Evolutionary conservation across 2,797 vertebrate species (phyloP).

Genomic region (Channallabes apus): DNA sequence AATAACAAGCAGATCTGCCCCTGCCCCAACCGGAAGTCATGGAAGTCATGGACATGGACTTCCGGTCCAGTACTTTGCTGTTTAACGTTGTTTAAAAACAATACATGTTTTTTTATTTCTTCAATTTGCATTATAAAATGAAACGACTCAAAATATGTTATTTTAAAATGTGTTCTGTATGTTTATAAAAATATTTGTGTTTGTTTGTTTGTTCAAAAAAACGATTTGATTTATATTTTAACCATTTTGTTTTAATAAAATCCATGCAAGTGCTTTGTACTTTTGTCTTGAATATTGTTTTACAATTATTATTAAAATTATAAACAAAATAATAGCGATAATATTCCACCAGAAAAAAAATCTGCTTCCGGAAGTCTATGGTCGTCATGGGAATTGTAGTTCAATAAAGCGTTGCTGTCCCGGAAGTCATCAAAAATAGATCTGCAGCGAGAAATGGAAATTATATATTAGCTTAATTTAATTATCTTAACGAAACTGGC

Average conservation of each 20-base stretch:
- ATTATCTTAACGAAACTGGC: no score
- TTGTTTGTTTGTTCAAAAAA: not conserved
- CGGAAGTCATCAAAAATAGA: not conserved
- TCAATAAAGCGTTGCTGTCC: not conserved
- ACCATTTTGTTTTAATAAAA: not conserved
- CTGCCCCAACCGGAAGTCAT: constrained; percentile 69
- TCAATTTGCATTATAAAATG: no score
- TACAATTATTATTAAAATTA: no score
- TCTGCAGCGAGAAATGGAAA: not conserved
- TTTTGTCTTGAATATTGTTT: not conserved
- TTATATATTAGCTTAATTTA: no score
- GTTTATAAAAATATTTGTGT: not conserved
- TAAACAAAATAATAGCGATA: not conserved
- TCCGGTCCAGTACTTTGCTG: constrained; percentile 55
- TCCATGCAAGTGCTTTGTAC: not conserved
- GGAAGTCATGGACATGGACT: no score
- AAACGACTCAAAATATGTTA: not conserved
- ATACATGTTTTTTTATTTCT: not conserved
- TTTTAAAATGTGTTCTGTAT: not conserved
- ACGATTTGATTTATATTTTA: not conserved
- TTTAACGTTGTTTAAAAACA: not conserved
- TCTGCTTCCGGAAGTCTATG: not conserved
- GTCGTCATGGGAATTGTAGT: constrained; percentile 66
- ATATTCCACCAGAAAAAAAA: not conserved
- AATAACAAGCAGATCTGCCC: constrained; percentile 42